phyloP scores from a whole-genome alignment of 2,888 invertebrate species.

The Philaethria dido region DNA sequence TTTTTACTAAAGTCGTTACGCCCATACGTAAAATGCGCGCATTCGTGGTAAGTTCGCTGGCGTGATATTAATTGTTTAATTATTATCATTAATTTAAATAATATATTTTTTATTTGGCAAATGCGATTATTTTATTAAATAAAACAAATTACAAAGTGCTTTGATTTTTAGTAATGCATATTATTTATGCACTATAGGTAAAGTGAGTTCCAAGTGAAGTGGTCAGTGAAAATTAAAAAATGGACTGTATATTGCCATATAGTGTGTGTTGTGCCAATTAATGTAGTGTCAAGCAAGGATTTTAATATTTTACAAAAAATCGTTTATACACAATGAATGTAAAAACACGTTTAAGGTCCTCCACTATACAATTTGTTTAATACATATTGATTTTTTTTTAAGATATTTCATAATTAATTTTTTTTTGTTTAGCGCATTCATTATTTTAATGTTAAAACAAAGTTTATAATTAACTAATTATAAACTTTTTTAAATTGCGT shows the following conservation, averaged over 20 bases:
- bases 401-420: no score
- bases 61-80: conserved; percentile 44
- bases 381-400: no score
- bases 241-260: conserved; percentile 35
- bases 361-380: no score
- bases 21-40: conserved; percentile 76
- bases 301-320: not conserved
- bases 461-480: no score
- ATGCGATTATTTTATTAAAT: conserved; percentile 54
- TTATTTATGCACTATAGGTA: conserved; percentile 51
- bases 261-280: conserved; percentile 26
- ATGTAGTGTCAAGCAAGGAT: conserved; percentile 10
- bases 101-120: conserved; percentile 60
- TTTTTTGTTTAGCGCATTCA: no score
- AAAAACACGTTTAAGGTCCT: no score
- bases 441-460: no score
- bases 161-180: conserved; percentile 47
- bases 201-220: conserved; percentile 62
- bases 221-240: conserved; percentile 53
- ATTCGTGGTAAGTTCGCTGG: conserved; percentile 77
- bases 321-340: no score
- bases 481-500: not conserved
- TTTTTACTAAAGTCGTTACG: conserved; percentile 50
- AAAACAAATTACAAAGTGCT: not conserved
- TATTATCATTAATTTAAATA: conserved; percentile 26